phyloP scores from a whole-genome alignment of 30 jellyfish, hydroid and myxozoan genomes.

The Turritopsis dohrnii region DNA sequence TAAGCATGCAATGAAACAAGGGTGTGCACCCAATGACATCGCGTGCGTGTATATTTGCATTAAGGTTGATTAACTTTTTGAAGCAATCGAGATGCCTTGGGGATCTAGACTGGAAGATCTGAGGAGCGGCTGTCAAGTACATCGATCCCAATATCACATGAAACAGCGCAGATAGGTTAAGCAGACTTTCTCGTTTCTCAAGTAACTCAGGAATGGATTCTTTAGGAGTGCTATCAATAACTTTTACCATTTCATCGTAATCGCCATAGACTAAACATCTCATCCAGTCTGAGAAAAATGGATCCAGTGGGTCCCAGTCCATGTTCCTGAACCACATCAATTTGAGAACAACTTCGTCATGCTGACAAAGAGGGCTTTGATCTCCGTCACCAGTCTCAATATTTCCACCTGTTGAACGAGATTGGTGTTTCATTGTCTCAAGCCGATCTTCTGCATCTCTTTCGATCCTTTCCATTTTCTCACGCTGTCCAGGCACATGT shows the following conservation, averaged over 20 bases:
- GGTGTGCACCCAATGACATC: conserved; percentile 3
- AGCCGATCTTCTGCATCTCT: too few species aligned
- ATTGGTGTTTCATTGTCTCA: too few species aligned
- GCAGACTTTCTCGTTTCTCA: neutral
- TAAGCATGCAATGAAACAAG: neutral
- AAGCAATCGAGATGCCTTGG: conserved; percentile 2
- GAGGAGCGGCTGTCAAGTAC: neutral
- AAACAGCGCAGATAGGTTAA: neutral
- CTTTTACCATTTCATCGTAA: neutral
- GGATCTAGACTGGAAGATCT: neutral
- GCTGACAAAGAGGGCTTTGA: neutral
- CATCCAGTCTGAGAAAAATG: neutral
- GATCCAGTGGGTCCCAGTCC: neutral
- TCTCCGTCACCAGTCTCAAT: conserved; percentile 4
- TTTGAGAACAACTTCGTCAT: neutral
- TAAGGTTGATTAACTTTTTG: neutral
- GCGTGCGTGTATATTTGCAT: neutral
- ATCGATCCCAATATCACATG: neutral
- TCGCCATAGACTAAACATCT: neutral
- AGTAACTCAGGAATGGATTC: neutral
- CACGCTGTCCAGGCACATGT: too few species aligned
- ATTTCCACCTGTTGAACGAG: neutral
- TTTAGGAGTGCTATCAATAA: neutral
- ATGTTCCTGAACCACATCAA: neutral
- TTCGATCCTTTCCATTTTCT: too few species aligned